Evolutionary conservation across 2,888 invertebrate genomes (phyloP).

Genomic region (Agriopis aurantiaria): DNA sequence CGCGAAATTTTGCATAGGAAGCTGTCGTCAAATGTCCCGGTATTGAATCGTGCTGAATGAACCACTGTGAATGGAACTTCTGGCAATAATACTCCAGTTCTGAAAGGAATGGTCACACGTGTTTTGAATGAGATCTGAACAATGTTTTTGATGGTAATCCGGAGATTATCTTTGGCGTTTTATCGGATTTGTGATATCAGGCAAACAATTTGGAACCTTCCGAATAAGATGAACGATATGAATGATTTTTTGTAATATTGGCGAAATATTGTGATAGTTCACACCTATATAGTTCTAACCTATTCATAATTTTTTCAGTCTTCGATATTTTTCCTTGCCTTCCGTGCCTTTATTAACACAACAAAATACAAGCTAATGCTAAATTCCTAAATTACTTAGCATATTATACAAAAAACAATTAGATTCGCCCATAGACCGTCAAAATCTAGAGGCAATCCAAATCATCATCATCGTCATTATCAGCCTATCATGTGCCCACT

Average conservation of each 20-base stretch:
- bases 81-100: slow-evolving; percentile 69
- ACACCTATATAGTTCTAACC: background rate
- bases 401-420: too few relatives aligned
- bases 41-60: slow-evolving; percentile 67
- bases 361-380: too few relatives aligned
- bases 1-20: slow-evolving; percentile 83
- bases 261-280: slow-evolving; percentile 3
- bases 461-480: too few relatives aligned
- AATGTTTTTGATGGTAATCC: slow-evolving; percentile 67
- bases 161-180: slow-evolving; percentile 65
- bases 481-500: too few relatives aligned
- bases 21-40: slow-evolving; percentile 76
- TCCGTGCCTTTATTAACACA: background rate
- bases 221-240: background rate
- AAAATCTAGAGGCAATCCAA: too few relatives aligned
- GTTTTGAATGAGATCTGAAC: slow-evolving; percentile 74
- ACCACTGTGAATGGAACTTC: slow-evolving; percentile 64
- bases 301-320: too few relatives aligned
- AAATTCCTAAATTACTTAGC: too few relatives aligned
- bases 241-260: slow-evolving; percentile 12
- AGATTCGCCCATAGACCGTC: too few relatives aligned
- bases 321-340: slow-evolving; percentile 8
- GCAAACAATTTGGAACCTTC: slow-evolving; percentile 14
- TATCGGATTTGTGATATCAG: slow-evolving; percentile 27
- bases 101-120: slow-evolving; percentile 75